These are phyloP conservation scores for Tenthredo notha DNA, from an alignment of 2,888 invertebrate species.

Conservation along the genomic window DNA sequence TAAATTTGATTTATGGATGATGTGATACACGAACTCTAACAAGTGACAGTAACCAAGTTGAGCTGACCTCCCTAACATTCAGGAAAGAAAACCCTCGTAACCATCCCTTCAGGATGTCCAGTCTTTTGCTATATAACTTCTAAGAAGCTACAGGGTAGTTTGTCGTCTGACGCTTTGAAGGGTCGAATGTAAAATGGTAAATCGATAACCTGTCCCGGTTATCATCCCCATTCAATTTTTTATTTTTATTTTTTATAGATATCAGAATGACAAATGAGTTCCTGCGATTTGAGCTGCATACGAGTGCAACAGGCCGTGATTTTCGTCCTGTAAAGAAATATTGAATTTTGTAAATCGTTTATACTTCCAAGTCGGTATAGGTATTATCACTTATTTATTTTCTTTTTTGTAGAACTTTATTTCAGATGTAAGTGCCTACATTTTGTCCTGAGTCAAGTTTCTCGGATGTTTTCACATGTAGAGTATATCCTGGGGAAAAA, in stretches of 20 bases:
- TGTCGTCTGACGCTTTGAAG: constrained; percentile 31
- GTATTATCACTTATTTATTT: not conserved
- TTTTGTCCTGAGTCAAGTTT: not conserved
- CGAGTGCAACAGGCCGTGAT: constrained; percentile 1
- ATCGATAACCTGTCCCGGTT: constrained; percentile 33
- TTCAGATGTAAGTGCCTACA: not conserved
- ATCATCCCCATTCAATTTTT: not conserved
- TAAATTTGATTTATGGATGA: constrained; percentile 22
- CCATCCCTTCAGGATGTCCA: constrained; percentile 30
- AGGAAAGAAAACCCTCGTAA: constrained; percentile 25
- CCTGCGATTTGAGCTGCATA: not conserved
- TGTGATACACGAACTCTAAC: constrained; percentile 17
- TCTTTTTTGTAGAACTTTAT: not conserved
- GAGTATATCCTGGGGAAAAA: not conserved
- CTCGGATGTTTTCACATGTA: not conserved
- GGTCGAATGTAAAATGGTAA: constrained; percentile 24
- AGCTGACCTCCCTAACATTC: not conserved
- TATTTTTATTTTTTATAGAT: not conserved
- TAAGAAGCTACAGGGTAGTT: constrained; percentile 6
- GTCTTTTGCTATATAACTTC: not conserved
- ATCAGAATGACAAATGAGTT: not conserved
- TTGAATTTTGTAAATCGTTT: not conserved
- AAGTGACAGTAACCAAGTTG: constrained; percentile 1
- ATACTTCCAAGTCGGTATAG: not conserved
- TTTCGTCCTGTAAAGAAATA: not conserved